Conservation (phyloP, 92 coral and sea anemone species). For the Palythoa caribaeorum region DNA sequence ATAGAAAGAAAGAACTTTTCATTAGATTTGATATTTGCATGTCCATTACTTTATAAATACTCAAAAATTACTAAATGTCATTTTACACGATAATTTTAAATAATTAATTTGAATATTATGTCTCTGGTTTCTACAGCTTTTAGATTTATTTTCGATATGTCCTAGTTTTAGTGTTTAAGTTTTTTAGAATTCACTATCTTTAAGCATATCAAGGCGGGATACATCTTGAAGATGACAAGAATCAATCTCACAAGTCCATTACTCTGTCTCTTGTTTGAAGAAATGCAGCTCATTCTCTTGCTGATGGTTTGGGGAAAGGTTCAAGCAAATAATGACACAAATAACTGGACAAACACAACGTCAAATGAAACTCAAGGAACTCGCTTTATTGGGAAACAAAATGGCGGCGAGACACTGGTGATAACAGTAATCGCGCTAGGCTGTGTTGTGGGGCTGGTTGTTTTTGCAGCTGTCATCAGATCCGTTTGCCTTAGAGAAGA, state of each 20-base stretch:
- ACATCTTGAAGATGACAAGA: background rate
- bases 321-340: slow-evolving; percentile 12
- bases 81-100: background rate
- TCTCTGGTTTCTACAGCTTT: background rate
- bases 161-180: background rate
- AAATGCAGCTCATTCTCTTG: background rate
- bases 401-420: slow-evolving; percentile 7
- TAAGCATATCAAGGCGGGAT: background rate
- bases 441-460: slow-evolving; percentile 1
- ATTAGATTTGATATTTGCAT: background rate
- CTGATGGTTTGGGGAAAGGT: slow-evolving; percentile 7
- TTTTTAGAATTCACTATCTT: background rate
- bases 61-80: background rate
- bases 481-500: slow-evolving; percentile 10
- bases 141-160: background rate
- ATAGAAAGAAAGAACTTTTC: background rate
- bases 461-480: background rate
- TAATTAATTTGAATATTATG: background rate
- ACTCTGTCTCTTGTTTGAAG: background rate
- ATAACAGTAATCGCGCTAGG: slow-evolving; percentile 31
- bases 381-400: background rate
- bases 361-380: slow-evolving; percentile 2
- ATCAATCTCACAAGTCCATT: background rate
- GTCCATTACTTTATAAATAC: background rate
- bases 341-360: slow-evolving; percentile 16